Evolutionary conservation across 2,888 invertebrate genomes (phyloP), one percentile per base, ranked within the genome.

Genomic region (Metalampra italica): DNA sequence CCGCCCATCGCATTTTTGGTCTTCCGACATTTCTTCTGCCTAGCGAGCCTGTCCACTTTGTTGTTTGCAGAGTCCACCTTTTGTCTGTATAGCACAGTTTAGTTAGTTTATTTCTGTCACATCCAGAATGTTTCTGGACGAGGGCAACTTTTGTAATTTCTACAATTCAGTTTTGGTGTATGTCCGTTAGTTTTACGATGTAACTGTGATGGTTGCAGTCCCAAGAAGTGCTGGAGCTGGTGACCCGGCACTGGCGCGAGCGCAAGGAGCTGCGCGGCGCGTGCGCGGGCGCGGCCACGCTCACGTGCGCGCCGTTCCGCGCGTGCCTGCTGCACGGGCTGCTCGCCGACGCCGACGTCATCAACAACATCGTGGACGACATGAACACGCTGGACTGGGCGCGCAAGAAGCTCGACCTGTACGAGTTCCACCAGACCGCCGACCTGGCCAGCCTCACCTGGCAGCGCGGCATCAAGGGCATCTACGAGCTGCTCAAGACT

Each of bases 381-480:
- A 94, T 94, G 85, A 91, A 92, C 58, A 90, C 92, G 1, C 66
- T 94, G 14, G 91, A 93, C 52, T 95, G 96, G 91, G 91, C 92
- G 1, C 90, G 93, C 47, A 94, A 96, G 66, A 94, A 93, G 72
- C 95, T 96, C 92, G 97, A 97, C 71, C 82, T 97, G 15, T 97
- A 96, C 68, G 95, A 96, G 78, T 97, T 96, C 73, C 93, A 94
- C 64, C 97, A 97, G 82, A 94, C 95, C 0, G 90, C 90, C 2
- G 95, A 96, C 72, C 82, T 96, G 32, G 90, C 92, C 0, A 91
- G 85, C 49, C 70, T 91, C 0, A 84, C 90, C 0, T 88, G 87
- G 62, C 90, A 91, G 38, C 76, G 91, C 56, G 88, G 91, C 60
- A 90, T 95, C n/a, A 83, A 90, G 53, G 87, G 86, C 14, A 90